These are phyloP conservation scores for Mesocricetus auratus DNA, from an alignment of 2,113 vertebrate genomes.

Conservation along the genomic window DNA sequence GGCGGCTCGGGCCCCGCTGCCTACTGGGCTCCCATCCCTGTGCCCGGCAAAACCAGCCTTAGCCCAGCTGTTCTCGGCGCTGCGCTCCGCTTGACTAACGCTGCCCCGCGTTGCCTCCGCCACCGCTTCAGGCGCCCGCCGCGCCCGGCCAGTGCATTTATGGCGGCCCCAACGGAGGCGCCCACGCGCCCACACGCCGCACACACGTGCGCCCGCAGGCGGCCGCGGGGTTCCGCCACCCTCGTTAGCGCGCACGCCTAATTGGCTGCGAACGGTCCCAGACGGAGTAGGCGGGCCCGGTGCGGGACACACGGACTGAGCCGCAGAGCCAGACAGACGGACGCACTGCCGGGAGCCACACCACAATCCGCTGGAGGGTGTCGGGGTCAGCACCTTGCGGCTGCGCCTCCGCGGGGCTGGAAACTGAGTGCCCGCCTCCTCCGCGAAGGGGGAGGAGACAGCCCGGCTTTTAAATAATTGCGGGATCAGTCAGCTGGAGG, in stretches of 20 bases:
- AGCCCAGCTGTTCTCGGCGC: background rate
- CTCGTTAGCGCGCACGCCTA: slow-evolving; percentile 91
- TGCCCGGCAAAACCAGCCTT: background rate
- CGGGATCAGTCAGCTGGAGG: slow-evolving; percentile 76
- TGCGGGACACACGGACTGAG: slow-evolving; percentile 71
- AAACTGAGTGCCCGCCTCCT: slow-evolving; percentile 91
- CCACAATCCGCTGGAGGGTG: slow-evolving; percentile 84
- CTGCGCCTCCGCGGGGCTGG: slow-evolving; percentile 88
- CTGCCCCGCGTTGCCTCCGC: slow-evolving; percentile 36
- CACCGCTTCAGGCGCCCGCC: slow-evolving; percentile 68
- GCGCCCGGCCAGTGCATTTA: slow-evolving; percentile 78
- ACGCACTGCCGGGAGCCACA: slow-evolving; percentile 66
- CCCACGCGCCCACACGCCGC: slow-evolving; percentile 74
- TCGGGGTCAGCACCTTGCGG: slow-evolving; percentile 87
- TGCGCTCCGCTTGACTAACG: background rate
- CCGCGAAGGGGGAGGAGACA: slow-evolving; percentile 86
- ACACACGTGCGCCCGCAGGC: slow-evolving; percentile 76
- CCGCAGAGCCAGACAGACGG: slow-evolving; percentile 42
- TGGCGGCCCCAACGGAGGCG: slow-evolving; percentile 76
- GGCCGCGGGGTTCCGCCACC: slow-evolving; percentile 86
- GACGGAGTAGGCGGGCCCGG: slow-evolving; percentile 84
- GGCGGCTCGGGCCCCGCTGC: slow-evolving; percentile 52
- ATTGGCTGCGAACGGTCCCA: slow-evolving; percentile 94
- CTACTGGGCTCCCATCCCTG: slow-evolving; percentile 75
- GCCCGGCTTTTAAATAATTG: slow-evolving; percentile 87